A percentile compares a stretch with the other conserved stretches of the same genome.
Conservation (phyloP, 2,888 invertebrate species). For the Halictus quadricinctus region DNA sequence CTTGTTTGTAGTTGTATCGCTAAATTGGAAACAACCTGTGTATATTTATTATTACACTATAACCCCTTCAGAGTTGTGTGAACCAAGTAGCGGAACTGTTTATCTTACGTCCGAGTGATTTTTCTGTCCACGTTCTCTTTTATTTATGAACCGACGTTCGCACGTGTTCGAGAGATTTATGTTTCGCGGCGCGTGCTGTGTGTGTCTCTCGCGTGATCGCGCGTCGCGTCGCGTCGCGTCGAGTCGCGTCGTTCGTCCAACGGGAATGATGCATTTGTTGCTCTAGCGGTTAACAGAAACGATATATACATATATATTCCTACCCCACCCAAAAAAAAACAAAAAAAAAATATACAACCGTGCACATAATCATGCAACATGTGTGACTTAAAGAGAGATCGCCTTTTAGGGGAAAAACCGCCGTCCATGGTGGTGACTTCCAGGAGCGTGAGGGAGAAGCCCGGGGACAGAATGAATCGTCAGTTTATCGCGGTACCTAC, state of each 20-base stretch:
- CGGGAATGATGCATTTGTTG: constrained; percentile 1
- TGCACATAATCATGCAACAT: constrained; percentile 42
- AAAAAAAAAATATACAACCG: not conserved
- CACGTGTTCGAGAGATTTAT: not conserved
- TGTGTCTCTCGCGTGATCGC: not conserved
- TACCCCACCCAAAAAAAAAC: not conserved
- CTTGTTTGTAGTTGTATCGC: not conserved
- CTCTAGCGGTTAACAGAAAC: constrained; percentile 53
- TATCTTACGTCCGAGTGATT: constrained; percentile 10
- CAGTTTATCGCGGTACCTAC: constrained; percentile 93
- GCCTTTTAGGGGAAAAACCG: constrained; percentile 79
- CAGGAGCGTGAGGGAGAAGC: constrained; percentile 85
- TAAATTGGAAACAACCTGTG: not conserved
- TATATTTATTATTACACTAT: constrained; percentile 7
- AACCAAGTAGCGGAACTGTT: constrained; percentile 33
- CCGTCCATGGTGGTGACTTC: constrained; percentile 72
- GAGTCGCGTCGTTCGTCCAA: not conserved
- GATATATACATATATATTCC: not conserved
- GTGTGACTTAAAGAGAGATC: constrained; percentile 67
- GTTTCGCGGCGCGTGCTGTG: not conserved
- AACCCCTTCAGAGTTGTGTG: constrained; percentile 16
- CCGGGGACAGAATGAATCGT: constrained; percentile 90
- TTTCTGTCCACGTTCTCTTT: not conserved
- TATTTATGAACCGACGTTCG: not conserved
- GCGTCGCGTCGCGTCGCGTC: constrained; percentile 1